Evolutionary conservation across 2,113 vertebrate species (phyloP), one percentile per base, ranked within the genome.

Genomic region (Panthera uncia): DNA sequence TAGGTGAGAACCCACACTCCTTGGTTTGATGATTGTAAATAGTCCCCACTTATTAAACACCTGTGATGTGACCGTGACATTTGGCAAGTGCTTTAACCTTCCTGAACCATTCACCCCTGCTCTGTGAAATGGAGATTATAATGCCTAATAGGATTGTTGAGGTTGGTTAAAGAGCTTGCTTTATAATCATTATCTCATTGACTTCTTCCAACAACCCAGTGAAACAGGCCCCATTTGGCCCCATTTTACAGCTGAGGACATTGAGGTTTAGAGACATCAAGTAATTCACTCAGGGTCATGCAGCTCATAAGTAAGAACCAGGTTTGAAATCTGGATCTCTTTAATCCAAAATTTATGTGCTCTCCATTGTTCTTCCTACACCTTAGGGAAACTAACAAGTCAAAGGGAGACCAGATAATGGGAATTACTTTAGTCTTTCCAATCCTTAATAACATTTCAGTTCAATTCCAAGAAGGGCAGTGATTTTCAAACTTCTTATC

Each of bases 211-310:
- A 13, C 45, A 36, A 86, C 29, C 18, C 52, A 61, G 41, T 27
- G 71, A 81, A 94, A 79, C 15, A 11, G 68, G 52, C n/a, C 61
- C 79, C 45, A n/a, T 79, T 52, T 82, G 13, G 52, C 52, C 83
- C 96, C 73, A 82, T 95, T 76, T 94, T 90, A 83, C 18, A 96
- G 74, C 57, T 85, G 36, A 85, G 33, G 90, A 92, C 76, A 95
- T 63, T 84, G 87, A 97, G 95, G 33, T 66, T 91, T 45, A 52
- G 11, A 7, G 61, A 52, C 36, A 21, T 41, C 25, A 48, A 45
- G 18, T 86, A 36, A 63, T 48, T 76, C 50, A 33, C 15, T 61
- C 14, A 61, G 55, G 79, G 41, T 23, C 13, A n/a, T 4, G 25
- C 19, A 41, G 69, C 86, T 83, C 63, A 31, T 48, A 50, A 19